Evolutionary conservation across 2,888 invertebrate genomes (phyloP).

Genomic region (Eledona agricola): DNA sequence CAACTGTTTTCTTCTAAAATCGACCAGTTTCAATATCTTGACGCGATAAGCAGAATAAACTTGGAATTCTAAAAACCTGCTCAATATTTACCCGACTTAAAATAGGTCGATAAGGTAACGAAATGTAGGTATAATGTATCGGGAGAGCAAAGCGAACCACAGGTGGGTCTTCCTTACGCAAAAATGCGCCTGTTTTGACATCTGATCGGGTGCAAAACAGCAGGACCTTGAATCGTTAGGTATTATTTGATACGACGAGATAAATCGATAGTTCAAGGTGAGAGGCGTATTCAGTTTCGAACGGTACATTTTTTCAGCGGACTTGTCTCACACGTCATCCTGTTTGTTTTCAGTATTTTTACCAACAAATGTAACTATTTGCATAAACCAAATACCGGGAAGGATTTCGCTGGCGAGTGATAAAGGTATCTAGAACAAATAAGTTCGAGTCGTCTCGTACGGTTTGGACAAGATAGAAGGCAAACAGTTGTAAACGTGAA

Average conservation of each 20-base stretch:
- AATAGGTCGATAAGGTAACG: constrained; percentile 14
- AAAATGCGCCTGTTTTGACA: constrained; percentile 23
- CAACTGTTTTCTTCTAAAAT: constrained; percentile 27
- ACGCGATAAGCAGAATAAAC: constrained; percentile 41
- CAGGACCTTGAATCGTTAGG: constrained; percentile 33
- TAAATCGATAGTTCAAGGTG: constrained; percentile 43
- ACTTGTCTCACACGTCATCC: constrained; percentile 9
- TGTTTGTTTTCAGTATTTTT: constrained; percentile 15
- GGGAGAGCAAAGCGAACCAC: too few species aligned
- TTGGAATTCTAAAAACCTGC: constrained; percentile 39
- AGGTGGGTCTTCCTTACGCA: constrained; percentile 19
- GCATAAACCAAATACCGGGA: constrained; percentile 21
- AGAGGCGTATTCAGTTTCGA: constrained; percentile 27
- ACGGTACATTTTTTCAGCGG: constrained; percentile 15
- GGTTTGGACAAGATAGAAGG: constrained; percentile 30
- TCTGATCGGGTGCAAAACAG: too few species aligned
- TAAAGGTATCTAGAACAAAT: constrained; percentile 31
- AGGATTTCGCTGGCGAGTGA: constrained; percentile 23
- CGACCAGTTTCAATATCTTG: constrained; percentile 24
- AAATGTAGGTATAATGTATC: constrained; percentile 14
- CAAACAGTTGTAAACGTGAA: constrained; percentile 21
- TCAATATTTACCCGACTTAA: constrained; percentile 36
- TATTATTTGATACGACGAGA: constrained; percentile 34
- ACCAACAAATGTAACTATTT: constrained; percentile 20
- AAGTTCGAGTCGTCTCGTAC: constrained; percentile 16